Base-by-base conservation (phyloP, 2,797 vertebrate species). In the Pangasius djambal region DNA sequence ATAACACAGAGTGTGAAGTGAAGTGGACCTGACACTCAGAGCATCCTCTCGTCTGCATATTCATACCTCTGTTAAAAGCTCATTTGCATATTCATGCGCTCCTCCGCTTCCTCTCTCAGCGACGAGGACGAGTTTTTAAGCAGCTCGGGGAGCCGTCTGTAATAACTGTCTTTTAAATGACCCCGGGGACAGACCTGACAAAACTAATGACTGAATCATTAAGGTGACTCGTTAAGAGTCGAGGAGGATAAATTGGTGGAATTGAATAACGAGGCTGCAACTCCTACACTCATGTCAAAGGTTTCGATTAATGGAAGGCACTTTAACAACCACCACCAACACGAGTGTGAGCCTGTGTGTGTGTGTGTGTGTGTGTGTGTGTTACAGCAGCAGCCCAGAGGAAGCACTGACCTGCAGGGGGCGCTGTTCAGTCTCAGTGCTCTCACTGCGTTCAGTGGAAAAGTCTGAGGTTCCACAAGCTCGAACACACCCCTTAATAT, bases 51-150 rank as follows among this genome's bases (percentile, higher is more conserved):
- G 20, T 34, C 83, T 88, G 72, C 57, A 88, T 88, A 88, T 85
- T 88, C 81, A 78, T 57, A 44, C 25, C 31, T 55, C 31, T 40
- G 22, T 69, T 88, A 78, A 67, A 78, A 55, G 9, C 72, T 88
- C 25, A 82, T 90, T 57, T 88, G 65, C 86, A 86, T 88, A 88
- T 90, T 88, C 57, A 86, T 88, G 67, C 3, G 4, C 59, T 48
- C 22, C 65, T 59, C 6, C 9, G 1, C 25, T 77, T 74, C 25
- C 37, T 50, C 50, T 61, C 28, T 10, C 8, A 69, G 63, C 0
- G 34, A 52, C 7, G 59, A 37, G 67, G 52, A 61, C 12, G 37
- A 81, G 81, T 7, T 55, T 69, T 86, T 78, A 86, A 90, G 50
- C 74, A 81, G 65, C 70, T 88, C 70, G 1, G 28, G 40, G 50